A percentile compares a stretch with the other conserved stretches of the same genome.
Evolutionary conservation across 2,888 invertebrate species (phyloP).

Genomic region (Volucella bombylans): DNA sequence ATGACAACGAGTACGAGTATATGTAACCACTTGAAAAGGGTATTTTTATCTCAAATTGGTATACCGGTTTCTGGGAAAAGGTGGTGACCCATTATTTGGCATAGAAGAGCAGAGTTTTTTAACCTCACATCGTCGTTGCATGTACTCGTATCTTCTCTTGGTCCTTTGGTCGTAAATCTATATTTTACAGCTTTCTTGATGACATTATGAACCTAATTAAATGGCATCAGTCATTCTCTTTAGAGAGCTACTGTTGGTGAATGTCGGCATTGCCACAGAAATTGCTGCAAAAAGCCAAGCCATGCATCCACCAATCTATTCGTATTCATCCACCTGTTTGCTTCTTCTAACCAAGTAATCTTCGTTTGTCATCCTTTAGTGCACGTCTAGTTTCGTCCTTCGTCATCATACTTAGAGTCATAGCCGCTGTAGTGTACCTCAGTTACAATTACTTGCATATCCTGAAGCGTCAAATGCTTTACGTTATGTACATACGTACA

Average conservation of each 20-base stretch:
- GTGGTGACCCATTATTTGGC: conserved; percentile 16
- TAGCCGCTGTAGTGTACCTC: conserved; percentile 14
- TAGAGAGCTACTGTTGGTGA: conserved; percentile 21
- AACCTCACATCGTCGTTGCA: background rate
- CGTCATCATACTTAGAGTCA: conserved; percentile 6
- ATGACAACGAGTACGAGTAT: background rate
- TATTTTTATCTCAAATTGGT: background rate
- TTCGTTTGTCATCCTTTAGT: conserved; percentile 4
- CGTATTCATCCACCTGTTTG: conserved; percentile 55
- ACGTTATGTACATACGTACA: too few relatives aligned
- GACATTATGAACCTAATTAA: conserved; percentile 70
- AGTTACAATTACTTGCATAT: conserved; percentile 20
- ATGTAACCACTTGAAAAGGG: background rate
- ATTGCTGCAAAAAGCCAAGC: conserved; percentile 41
- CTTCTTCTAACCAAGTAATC: conserved; percentile 12
- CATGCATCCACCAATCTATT: conserved; percentile 40
- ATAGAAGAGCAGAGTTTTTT: conserved; percentile 20
- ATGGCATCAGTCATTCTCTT: conserved; percentile 67
- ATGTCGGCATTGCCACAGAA: conserved; percentile 56
- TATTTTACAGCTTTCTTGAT: conserved; percentile 35
- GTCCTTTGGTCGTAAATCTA: background rate
- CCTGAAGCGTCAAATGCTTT: background rate
- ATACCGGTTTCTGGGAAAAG: background rate
- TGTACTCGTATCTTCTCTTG: background rate
- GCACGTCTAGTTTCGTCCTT: background rate